phyloP scores from a whole-genome alignment of 2,113 vertebrate species.

The Cyprinodon variegatus region DNA sequence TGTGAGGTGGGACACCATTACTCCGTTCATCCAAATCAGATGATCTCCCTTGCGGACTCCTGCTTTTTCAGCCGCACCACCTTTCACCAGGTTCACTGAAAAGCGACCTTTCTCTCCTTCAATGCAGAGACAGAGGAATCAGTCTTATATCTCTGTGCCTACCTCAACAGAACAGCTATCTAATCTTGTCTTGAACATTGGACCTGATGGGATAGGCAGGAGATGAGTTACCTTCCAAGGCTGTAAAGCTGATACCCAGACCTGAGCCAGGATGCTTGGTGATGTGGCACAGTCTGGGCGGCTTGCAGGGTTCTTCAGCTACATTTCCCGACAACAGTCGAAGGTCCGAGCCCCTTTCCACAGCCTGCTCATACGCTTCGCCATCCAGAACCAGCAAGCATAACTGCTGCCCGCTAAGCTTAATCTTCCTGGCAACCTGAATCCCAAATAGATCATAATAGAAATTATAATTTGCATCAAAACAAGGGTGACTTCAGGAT shows the following conservation, averaged over 20 bases:
- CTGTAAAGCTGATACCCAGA: slow-evolving; percentile 83
- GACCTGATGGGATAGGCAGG: neutral
- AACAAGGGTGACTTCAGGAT: neutral
- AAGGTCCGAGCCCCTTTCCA: slow-evolving; percentile 60
- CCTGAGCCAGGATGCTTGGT: slow-evolving; percentile 70
- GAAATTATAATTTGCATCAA: neutral
- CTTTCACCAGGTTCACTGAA: slow-evolving; percentile 75
- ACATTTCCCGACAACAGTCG: slow-evolving; percentile 21
- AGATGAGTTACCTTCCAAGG: slow-evolving; percentile 66
- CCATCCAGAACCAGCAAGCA: slow-evolving; percentile 82
- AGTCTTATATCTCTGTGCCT: neutral
- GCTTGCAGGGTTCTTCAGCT: slow-evolving; percentile 27
- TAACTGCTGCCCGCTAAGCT: slow-evolving; percentile 83
- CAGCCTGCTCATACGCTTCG: slow-evolving; percentile 63
- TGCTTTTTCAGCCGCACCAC: slow-evolving; percentile 84
- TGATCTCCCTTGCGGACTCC: slow-evolving; percentile 83
- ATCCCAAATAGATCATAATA: neutral
- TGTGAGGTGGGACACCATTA: slow-evolving; percentile 78
- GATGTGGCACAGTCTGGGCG: slow-evolving; percentile 85
- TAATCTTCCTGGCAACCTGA: slow-evolving; percentile 87
- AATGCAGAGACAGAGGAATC: slow-evolving; percentile 11
- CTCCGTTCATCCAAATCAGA: slow-evolving; percentile 88
- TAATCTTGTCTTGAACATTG: neutral
- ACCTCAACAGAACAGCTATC: neutral
- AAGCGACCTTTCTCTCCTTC: slow-evolving; percentile 83